Conservation (phyloP, 2,113 vertebrate genomes). For the Tragelaphus imberbis region DNA sequence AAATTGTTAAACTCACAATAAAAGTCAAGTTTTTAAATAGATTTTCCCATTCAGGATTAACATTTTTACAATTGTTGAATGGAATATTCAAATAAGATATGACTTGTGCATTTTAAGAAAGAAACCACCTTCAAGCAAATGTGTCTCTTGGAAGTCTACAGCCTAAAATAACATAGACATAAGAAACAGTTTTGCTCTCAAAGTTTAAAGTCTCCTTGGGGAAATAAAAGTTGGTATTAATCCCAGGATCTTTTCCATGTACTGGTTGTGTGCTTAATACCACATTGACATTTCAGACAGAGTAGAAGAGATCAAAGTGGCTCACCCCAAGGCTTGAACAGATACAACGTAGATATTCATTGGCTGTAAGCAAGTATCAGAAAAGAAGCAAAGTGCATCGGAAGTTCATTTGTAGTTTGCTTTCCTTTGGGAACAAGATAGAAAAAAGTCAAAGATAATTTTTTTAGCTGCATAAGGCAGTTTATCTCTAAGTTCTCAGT, state of each 20-base stretch:
- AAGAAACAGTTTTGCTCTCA: background rate
- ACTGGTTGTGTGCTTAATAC: background rate
- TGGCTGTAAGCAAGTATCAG: background rate
- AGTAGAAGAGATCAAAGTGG: background rate
- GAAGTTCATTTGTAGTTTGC: background rate
- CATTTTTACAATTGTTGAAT: slow-evolving; percentile 1
- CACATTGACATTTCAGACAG: background rate
- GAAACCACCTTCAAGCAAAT: background rate
- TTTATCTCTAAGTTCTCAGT: slow-evolving; percentile 1
- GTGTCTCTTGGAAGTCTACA: background rate
- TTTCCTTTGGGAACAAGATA: background rate
- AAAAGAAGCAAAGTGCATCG: background rate
- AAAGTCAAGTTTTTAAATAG: background rate
- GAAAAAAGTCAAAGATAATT: background rate
- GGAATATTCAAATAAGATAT: background rate
- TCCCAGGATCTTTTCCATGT: background rate
- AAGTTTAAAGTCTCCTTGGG: background rate
- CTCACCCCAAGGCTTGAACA: background rate
- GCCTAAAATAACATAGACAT: background rate
- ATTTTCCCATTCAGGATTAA: background rate
- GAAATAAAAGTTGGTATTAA: slow-evolving; percentile 6
- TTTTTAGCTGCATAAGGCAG: background rate
- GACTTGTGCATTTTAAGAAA: slow-evolving; percentile 1
- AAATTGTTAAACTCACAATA: background rate
- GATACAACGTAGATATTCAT: background rate